phyloP scores from a whole-genome alignment of 2,797 vertebrate genomes.

The Siniperca obscura region DNA sequence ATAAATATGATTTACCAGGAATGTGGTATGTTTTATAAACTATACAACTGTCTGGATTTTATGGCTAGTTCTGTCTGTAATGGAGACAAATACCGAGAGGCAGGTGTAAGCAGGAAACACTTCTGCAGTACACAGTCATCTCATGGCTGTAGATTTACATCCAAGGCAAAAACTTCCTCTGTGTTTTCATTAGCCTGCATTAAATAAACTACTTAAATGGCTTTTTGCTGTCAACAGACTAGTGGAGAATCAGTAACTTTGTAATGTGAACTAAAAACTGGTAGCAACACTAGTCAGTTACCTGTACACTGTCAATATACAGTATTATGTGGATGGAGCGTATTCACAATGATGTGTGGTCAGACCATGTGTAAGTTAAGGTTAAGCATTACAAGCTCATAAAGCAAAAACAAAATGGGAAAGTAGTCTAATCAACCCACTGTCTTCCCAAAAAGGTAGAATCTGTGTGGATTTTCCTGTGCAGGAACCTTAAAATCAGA shows the following conservation, averaged over 20 bases:
- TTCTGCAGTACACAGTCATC: slow-evolving; percentile 25
- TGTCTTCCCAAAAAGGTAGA: background rate
- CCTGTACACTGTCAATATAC: background rate
- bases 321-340: background rate
- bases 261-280: slow-evolving; percentile 15
- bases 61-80: slow-evolving; percentile 30
- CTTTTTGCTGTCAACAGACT: background rate
- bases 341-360: background rate
- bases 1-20: slow-evolving; percentile 51
- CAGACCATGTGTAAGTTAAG: too few relatives aligned
- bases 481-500: background rate
- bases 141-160: slow-evolving; percentile 27
- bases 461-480: background rate
- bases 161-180: slow-evolving; percentile 5
- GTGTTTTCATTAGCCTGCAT: slow-evolving; percentile 46
- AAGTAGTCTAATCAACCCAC: background rate
- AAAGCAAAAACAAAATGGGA: background rate
- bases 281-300: background rate
- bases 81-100: slow-evolving; percentile 44
- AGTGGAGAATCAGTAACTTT: slow-evolving; percentile 15
- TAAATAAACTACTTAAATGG: slow-evolving; percentile 28
- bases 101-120: slow-evolving; percentile 28
- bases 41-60: slow-evolving; percentile 33
- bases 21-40: slow-evolving; percentile 40
- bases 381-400: background rate